Evolutionary conservation across 2,797 vertebrate genomes (phyloP).

Genomic region (Crypturellus tataupa): DNA sequence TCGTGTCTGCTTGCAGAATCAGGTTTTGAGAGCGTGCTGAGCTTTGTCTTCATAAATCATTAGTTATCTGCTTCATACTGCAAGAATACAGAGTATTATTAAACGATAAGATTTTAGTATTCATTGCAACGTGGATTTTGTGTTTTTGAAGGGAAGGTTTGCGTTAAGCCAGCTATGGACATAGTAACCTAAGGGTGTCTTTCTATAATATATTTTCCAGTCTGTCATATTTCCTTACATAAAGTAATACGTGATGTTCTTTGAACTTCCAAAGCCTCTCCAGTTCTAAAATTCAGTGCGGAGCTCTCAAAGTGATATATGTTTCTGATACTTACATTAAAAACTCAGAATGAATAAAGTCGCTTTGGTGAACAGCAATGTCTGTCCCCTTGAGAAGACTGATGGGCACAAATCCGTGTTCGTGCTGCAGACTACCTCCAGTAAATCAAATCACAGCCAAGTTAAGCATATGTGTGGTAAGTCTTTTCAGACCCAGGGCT

Average conservation of each 20-base stretch:
- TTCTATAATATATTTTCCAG: not conserved
- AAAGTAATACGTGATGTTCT: not conserved
- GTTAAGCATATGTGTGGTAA: rapidly evolving
- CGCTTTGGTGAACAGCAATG: not conserved
- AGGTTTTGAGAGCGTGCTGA: not conserved
- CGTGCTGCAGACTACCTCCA: not conserved
- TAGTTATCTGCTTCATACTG: not conserved
- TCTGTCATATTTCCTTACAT: not conserved
- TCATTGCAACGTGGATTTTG: not conserved
- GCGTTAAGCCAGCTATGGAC: not conserved
- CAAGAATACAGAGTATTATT: not conserved
- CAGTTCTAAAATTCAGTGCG: not conserved
- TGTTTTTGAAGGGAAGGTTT: not conserved
- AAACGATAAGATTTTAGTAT: not conserved
- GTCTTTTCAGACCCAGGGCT: not conserved
- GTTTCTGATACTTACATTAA: not conserved
- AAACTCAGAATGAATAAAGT: not conserved
- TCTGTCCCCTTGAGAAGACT: not conserved
- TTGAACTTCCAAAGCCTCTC: not conserved
- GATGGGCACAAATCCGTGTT: rapidly evolving
- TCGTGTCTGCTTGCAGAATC: not conserved
- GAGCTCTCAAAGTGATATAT: not conserved
- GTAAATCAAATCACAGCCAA: not conserved
- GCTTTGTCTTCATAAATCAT: not conserved
- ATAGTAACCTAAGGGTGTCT: not conserved